phyloP scores from a whole-genome alignment of 2,888 invertebrate genomes.

The Drosophila pegasa region DNA sequence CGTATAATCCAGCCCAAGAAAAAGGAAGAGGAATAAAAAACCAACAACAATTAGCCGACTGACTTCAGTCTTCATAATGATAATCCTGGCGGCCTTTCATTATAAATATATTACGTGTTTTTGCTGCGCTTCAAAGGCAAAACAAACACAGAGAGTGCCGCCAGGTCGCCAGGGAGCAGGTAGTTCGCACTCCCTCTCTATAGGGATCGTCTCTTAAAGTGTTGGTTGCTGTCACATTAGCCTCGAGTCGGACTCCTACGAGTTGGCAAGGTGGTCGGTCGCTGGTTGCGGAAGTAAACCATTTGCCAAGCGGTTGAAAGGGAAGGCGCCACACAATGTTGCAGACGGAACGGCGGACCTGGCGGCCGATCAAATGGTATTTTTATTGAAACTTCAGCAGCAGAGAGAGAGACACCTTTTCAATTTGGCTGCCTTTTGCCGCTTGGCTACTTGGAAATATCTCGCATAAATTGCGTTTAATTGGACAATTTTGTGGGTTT shows the following conservation, averaged over 20 bases:
- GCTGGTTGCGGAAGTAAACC: constrained; percentile 72
- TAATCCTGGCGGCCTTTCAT: constrained; percentile 65
- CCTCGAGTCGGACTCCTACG: constrained; percentile 63
- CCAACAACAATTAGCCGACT: constrained; percentile 67
- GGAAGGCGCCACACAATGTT: constrained; percentile 73
- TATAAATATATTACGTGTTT: constrained; percentile 75
- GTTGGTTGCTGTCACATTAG: constrained; percentile 78
- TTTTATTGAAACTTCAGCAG: constrained; percentile 72
- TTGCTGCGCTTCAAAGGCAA: constrained; percentile 61
- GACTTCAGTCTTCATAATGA: constrained; percentile 16
- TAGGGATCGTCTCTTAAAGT: constrained; percentile 55
- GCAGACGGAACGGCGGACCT: constrained; percentile 46
- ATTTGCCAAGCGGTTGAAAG: constrained; percentile 69
- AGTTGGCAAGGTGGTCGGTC: constrained; percentile 52
- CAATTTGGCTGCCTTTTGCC: constrained; percentile 68
- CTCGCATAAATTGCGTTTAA: constrained; percentile 81
- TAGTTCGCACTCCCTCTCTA: constrained; percentile 28
- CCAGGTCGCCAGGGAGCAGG: constrained; percentile 43
- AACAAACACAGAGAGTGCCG: constrained; percentile 72
- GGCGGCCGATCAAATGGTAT: constrained; percentile 67
- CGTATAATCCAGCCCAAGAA: constrained; percentile 19
- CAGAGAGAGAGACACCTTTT: constrained; percentile 77
- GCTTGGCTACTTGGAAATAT: constrained; percentile 71
- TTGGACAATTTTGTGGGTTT: constrained; percentile 77
- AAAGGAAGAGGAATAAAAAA: constrained; percentile 33